Conservation (phyloP, 2,797 vertebrate species). For the Cryptoprocta ferox region DNA sequence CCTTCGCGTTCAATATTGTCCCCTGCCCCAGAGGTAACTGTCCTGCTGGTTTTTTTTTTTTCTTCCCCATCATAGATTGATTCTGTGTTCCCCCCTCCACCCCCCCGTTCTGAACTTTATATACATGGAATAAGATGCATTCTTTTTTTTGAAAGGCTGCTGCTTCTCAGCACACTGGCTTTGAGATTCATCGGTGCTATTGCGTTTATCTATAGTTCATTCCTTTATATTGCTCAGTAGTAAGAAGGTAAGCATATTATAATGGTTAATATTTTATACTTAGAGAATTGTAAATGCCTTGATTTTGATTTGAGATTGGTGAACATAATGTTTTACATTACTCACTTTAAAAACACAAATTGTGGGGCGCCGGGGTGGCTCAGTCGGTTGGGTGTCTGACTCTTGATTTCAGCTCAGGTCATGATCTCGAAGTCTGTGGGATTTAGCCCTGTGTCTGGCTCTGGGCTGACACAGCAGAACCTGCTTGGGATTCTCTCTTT, state of each 20-base stretch:
- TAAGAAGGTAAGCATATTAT: not conserved
- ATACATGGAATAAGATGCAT: not conserved
- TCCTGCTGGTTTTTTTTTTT: not conserved
- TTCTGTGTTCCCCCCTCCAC: not conserved
- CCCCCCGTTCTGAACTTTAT: not conserved
- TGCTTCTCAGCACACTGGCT: not conserved
- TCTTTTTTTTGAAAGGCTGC: not conserved
- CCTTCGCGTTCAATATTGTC: not conserved
- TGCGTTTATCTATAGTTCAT: not conserved
- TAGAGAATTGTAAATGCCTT: not conserved
- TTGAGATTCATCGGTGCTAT: not conserved
- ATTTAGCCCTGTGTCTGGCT: too few species aligned
- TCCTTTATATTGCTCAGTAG: not conserved
- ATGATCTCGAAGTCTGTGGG: too few species aligned
- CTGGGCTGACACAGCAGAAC: too few species aligned
- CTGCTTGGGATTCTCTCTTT: too few species aligned
- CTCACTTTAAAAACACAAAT: not conserved
- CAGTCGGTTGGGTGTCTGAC: too few species aligned
- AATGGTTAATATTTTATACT: not conserved
- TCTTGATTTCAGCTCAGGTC: too few species aligned
- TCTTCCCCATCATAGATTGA: not conserved
- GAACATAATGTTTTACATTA: not conserved
- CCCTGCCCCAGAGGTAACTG: not conserved
- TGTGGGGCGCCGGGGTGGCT: too few species aligned
- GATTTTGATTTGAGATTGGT: not conserved